Evolutionary conservation across 1,140 invertebrate species (phyloP).

Genomic region (Lordiphosa mommai): DNA sequence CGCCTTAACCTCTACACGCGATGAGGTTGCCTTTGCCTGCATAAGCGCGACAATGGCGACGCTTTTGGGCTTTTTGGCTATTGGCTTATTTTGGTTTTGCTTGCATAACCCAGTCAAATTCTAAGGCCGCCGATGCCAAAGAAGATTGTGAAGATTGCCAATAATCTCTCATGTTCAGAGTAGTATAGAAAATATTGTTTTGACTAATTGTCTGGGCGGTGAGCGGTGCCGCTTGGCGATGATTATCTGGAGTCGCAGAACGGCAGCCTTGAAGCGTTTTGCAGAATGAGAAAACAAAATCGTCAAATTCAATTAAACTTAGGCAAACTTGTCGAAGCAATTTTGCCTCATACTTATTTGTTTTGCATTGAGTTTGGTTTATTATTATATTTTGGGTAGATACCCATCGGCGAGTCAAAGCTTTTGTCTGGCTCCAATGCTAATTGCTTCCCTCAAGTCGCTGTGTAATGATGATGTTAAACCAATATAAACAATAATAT

Average conservation of each 20-base stretch:
- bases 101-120: slow-evolving; percentile 50
- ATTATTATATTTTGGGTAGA: slow-evolving; percentile 33
- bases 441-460: slow-evolving; percentile 61
- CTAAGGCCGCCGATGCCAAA: slow-evolving; percentile 69
- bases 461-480: slow-evolving; percentile 43
- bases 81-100: slow-evolving; percentile 13
- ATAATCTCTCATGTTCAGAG: slow-evolving; percentile 42
- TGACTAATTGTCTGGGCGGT: slow-evolving; percentile 60
- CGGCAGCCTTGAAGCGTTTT: slow-evolving; percentile 64
- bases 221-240: slow-evolving; percentile 41
- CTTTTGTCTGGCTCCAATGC: slow-evolving; percentile 22
- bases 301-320: slow-evolving; percentile 77
- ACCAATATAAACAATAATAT: not conserved
- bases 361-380: slow-evolving; percentile 73
- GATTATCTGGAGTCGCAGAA: slow-evolving; percentile 58
- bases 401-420: slow-evolving; percentile 13
- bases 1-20: slow-evolving; percentile 44
- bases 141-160: slow-evolving; percentile 67
- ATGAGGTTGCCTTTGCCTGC: not conserved
- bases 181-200: slow-evolving; percentile 57
- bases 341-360: slow-evolving; percentile 58
- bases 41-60: not conserved
- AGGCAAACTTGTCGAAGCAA: slow-evolving; percentile 72
- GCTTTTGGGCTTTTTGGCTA: not conserved
- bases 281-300: slow-evolving; percentile 50